Conservation (phyloP, 2,113 vertebrate genomes). For the Taurulus bubalis region DNA sequence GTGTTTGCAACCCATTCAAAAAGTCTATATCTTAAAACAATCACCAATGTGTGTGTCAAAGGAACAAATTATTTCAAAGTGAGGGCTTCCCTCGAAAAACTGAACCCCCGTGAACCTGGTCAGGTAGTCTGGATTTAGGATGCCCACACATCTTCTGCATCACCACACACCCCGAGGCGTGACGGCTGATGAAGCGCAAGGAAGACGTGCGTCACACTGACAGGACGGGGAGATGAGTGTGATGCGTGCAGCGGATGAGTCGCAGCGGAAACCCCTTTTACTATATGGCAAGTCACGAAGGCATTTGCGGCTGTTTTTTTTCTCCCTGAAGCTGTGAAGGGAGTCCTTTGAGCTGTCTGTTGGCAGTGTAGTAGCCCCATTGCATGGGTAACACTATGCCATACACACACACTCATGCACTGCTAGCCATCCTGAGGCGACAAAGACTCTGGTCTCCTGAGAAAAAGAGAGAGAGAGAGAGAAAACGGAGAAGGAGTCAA, state of each 20-base stretch:
- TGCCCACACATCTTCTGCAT: conserved; percentile 33
- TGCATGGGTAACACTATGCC: conserved; percentile 30
- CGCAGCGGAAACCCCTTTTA: conserved; percentile 47
- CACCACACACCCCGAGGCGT: conserved; percentile 18
- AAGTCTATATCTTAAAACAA: neutral
- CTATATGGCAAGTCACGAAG: conserved; percentile 52
- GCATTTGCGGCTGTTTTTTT: conserved; percentile 15
- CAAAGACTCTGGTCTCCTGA: conserved; percentile 32
- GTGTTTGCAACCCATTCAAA: neutral
- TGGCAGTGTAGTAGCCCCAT: conserved; percentile 10
- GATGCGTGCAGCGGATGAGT: conserved; percentile 35
- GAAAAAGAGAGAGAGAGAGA: conserved; percentile 27
- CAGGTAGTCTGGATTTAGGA: conserved; percentile 47
- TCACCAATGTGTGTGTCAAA: neutral
- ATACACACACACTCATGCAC: neutral
- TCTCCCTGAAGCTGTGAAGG: conserved; percentile 41
- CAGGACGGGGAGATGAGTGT: conserved; percentile 25
- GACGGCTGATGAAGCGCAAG: conserved; percentile 43
- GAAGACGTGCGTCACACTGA: conserved; percentile 53
- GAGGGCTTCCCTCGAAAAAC: neutral
- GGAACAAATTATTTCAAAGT: neutral
- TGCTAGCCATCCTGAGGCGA: conserved; percentile 35
- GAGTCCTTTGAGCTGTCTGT: conserved; percentile 49
- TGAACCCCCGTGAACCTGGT: conserved; percentile 3
- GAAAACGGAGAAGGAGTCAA: conserved; percentile 9